phyloP scores from a whole-genome alignment of 1,140 invertebrate genomes.

The Apis cerana region DNA sequence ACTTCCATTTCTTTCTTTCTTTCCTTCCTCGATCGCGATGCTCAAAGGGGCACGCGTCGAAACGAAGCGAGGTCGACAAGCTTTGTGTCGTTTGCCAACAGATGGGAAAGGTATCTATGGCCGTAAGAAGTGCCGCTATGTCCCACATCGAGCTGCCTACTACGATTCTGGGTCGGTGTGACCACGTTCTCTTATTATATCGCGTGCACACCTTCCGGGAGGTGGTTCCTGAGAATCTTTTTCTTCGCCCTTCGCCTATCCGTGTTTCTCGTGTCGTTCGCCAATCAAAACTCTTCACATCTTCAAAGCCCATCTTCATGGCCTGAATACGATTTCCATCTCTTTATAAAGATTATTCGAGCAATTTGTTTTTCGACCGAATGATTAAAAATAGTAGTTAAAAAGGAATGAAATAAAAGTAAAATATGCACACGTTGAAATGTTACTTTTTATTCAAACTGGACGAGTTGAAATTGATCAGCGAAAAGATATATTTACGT shows the following conservation, averaged over 20 bases:
- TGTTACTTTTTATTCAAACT: too few species aligned
- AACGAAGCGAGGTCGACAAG: conserved; percentile 54
- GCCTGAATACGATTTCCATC: too few species aligned
- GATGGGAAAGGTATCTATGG: conserved; percentile 61
- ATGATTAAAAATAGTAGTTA: too few species aligned
- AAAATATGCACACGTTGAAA: too few species aligned
- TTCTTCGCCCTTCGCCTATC: not conserved
- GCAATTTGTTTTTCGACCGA: too few species aligned
- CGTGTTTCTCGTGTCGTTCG: too few species aligned
- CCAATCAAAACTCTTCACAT: too few species aligned
- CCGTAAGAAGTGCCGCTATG: conserved; percentile 76
- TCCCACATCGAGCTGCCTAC: conserved; percentile 71
- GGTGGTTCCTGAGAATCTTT: conserved; percentile 10
- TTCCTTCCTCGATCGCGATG: not conserved
- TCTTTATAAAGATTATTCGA: too few species aligned
- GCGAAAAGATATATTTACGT: not conserved
- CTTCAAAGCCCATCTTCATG: too few species aligned
- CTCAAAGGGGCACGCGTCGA: conserved; percentile 4
- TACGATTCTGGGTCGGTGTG: conserved; percentile 64
- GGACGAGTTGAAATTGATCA: not conserved
- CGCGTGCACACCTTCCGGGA: conserved; percentile 39
- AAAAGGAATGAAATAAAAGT: too few species aligned
- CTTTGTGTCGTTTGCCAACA: conserved; percentile 41
- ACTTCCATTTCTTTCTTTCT: conserved; percentile 1
- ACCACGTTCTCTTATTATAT: conserved; percentile 57